Evolutionary conservation across 2,797 vertebrate species (phyloP), one percentile per base, ranked within the genome.

Genomic region (Cirrhinus molitorella): DNA sequence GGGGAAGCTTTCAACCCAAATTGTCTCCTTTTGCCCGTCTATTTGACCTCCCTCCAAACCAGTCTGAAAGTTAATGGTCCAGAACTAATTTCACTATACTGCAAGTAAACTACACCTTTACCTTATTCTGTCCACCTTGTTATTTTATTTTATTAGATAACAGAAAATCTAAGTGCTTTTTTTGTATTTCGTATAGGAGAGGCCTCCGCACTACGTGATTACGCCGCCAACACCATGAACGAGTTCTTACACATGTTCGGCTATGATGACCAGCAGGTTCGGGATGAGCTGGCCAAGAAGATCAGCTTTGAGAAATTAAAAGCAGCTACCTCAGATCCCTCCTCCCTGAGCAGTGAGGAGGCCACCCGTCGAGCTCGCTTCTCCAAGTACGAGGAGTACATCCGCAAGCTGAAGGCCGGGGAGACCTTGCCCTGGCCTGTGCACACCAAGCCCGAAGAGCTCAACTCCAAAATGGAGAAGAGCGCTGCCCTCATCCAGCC

Each of bases 311-410:
- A 99, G 89, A 99, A 97, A 94, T 94, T 96, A 88, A 97, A 97
- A 37, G 93, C 96, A 9, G 93, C 97, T 95, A 95, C 96, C 95
- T 96, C 96, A 81, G 97, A 98, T 93, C 89, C 94, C 14, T 88
- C 93, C 76, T 92, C 95, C 81, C 94, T 96, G 13, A 83, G 94
- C 55, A 91, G 94, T 0, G 97, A 99, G 76, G 98, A 99, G 7
- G 95, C 95, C 87, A 96, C 96, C 84, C 97, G 98, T 85, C 95
- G 97, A 10, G 97, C 96, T 14, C 97, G 98, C 75, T 97, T 98
- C 94, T 99, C 98, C 92, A 99, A 99, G 91, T 99, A 99, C 0
- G 98, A 99, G 95, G 98, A 99, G 90, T 99, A 99, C 91, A 99
- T 99, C 90, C 97, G 98, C 89, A 99, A 98, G 88, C 95, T 99